Percentiles rank a stretch among this genome's conserved stretches.
Evolutionary conservation across 1,140 invertebrate genomes (phyloP).

Genomic region (Tetramorium parvispinum): DNA sequence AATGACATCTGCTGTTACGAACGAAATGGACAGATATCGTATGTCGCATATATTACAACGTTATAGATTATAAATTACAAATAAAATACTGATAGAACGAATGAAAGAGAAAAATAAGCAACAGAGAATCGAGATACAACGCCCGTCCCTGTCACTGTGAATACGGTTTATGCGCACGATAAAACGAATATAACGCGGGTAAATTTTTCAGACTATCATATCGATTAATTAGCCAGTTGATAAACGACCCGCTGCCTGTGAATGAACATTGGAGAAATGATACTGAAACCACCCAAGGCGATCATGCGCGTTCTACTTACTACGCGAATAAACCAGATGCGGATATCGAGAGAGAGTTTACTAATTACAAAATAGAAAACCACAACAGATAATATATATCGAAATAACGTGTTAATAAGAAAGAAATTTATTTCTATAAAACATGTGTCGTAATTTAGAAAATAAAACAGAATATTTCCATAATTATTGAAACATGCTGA

Average conservation of each 20-base stretch:
- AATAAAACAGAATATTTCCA: not conserved
- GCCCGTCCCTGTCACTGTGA: not conserved
- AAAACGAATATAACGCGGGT: constrained; percentile 2
- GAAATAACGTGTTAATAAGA: not conserved
- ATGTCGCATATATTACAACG: not conserved
- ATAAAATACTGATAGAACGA: not conserved
- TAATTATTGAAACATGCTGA: not conserved
- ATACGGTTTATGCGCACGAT: not conserved
- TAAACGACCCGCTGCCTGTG: constrained; percentile 24
- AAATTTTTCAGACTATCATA: constrained; percentile 26
- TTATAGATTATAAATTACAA: not conserved
- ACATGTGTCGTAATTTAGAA: not conserved
- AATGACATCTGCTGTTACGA: not conserved
- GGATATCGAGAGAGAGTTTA: not conserved
- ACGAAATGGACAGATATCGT: not conserved
- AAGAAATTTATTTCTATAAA: not conserved
- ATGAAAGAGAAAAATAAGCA: not conserved
- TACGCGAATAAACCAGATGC: not conserved
- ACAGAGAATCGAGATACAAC: constrained; percentile 1
- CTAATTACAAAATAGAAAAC: constrained; percentile 21
- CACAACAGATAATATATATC: not conserved
- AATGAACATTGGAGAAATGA: constrained; percentile 46
- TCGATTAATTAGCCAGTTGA: constrained; percentile 51
- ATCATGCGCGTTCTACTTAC: constrained; percentile 26
- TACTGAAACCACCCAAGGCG: constrained; percentile 44